These are phyloP conservation scores for Capricornis sumatraensis DNA, from an alignment of 2,113 vertebrate genomes.

Conservation along the genomic window DNA sequence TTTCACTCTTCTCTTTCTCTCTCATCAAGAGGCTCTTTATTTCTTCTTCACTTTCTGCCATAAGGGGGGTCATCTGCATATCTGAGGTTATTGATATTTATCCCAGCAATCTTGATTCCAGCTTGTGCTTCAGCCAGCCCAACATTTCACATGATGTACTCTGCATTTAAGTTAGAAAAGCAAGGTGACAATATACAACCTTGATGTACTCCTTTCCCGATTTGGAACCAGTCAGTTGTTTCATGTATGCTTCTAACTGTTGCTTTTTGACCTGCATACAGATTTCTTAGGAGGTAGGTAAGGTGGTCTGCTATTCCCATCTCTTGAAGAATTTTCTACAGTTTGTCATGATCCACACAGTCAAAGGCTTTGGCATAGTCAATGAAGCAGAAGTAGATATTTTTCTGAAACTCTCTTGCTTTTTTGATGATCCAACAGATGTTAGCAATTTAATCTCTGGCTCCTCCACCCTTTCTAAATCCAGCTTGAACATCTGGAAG, in stretches of 20 bases:
- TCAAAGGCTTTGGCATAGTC: not conserved
- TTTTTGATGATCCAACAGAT: too few relatives aligned
- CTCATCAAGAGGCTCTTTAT: not conserved
- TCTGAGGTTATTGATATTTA: not conserved
- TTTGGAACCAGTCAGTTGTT: not conserved
- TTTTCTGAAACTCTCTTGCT: too few relatives aligned
- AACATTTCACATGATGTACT: not conserved
- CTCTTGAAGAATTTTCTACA: not conserved
- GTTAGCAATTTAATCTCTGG: too few relatives aligned
- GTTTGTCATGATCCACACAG: not conserved
- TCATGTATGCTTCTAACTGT: too few relatives aligned
- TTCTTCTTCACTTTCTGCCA: not conserved
- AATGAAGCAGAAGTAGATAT: not conserved
- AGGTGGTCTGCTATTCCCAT: not conserved
- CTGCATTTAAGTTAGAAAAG: not conserved
- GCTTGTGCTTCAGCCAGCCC: not conserved
- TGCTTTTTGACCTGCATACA: too few relatives aligned
- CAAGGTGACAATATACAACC: not conserved
- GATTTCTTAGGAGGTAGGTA: too few relatives aligned
- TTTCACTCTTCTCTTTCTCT: not conserved
- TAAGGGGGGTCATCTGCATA: not conserved
- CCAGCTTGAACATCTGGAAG: too few relatives aligned
- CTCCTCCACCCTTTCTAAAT: too few relatives aligned
- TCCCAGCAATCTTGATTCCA: not conserved
- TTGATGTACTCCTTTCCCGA: too few relatives aligned